A percentile compares a stretch with the other conserved stretches of the same genome.
Evolutionary conservation across 2,888 invertebrate species (phyloP).

Genomic region (Silvanus unidentatus): DNA sequence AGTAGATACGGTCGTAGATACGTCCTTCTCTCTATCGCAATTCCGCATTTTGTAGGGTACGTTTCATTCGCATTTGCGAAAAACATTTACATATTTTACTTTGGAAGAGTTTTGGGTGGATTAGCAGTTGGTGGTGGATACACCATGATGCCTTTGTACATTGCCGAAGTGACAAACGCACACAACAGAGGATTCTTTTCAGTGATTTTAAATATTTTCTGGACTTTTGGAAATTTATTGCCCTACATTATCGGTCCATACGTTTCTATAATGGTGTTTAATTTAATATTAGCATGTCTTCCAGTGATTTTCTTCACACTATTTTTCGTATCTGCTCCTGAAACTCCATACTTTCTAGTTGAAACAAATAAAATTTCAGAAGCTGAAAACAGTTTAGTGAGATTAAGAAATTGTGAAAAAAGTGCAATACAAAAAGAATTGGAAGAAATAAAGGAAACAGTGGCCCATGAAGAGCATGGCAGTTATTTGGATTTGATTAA

Average conservation of each 20-base stretch:
- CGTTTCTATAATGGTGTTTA: conserved; percentile 58
- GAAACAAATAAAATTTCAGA: conserved; percentile 53
- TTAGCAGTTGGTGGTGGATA: conserved; percentile 63
- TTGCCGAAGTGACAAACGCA: conserved; percentile 75
- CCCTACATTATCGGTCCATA: conserved; percentile 66
- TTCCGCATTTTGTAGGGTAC: conserved; percentile 28
- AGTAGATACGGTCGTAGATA: conserved; percentile 63
- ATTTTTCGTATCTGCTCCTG: conserved; percentile 66
- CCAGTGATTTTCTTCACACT: conserved; percentile 50
- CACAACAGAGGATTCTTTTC: conserved; percentile 67
- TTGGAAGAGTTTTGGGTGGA: conserved; percentile 51
- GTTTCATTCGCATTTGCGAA: conserved; percentile 24
- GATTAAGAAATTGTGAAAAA: conserved; percentile 60
- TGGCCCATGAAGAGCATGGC: conserved; percentile 24
- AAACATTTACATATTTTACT: conserved; percentile 31
- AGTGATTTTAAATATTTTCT: conserved; percentile 64
- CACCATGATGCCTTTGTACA: conserved; percentile 74
- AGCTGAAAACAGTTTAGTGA: conserved; percentile 60
- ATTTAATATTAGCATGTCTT: conserved; percentile 45
- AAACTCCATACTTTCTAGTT: conserved; percentile 68
- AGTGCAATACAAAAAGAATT: conserved; percentile 57
- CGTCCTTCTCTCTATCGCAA: conserved; percentile 53
- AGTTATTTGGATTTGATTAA: conserved; percentile 54
- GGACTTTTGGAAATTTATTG: conserved; percentile 61
- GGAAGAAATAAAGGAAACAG: conserved; percentile 15